Percentiles rank a stretch among this genome's conserved stretches.
Conservation (phyloP, 2,888 invertebrate genomes). For the Baronia brevicornis region DNA sequence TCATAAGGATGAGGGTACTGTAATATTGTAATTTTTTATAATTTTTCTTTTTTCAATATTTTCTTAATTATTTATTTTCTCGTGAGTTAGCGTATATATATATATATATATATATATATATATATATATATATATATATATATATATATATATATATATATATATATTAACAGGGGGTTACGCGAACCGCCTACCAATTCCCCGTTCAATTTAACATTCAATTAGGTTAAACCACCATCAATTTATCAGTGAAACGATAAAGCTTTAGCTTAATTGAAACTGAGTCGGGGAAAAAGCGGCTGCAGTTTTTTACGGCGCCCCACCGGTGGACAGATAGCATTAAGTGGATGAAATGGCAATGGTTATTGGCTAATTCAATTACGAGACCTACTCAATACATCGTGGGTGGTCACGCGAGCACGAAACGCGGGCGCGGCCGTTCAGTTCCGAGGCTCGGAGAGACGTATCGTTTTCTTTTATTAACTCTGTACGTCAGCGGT, state of each 20-base stretch:
- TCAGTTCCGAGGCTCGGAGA: not conserved
- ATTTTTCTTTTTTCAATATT: too few species aligned
- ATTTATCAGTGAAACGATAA: constrained; percentile 14
- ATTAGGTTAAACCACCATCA: constrained; percentile 23
- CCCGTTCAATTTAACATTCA: constrained; percentile 17
- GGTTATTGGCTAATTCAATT: constrained; percentile 62
- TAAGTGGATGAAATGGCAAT: constrained; percentile 51
- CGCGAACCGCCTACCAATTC: constrained; percentile 24
- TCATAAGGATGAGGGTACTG: too few species aligned
- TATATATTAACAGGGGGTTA: too few species aligned
- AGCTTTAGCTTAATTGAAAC: constrained; percentile 25
- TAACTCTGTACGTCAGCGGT: too few species aligned
- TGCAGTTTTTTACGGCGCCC: constrained; percentile 26
- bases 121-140: too few species aligned
- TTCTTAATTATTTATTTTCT: too few species aligned
- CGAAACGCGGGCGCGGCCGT: constrained; percentile 7
- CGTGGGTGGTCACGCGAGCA: constrained; percentile 41
- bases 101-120: too few species aligned
- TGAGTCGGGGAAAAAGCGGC: constrained; percentile 23
- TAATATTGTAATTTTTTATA: too few species aligned
- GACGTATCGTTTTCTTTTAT: constrained; percentile 7
- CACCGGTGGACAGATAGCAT: constrained; percentile 32
- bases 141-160: too few species aligned
- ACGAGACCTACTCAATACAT: constrained; percentile 26
- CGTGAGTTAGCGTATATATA: too few species aligned